Evolutionary conservation across 2,888 invertebrate species (phyloP), one percentile per base, ranked within the genome.

Genomic region (Leptinotarsa haldemani): DNA sequence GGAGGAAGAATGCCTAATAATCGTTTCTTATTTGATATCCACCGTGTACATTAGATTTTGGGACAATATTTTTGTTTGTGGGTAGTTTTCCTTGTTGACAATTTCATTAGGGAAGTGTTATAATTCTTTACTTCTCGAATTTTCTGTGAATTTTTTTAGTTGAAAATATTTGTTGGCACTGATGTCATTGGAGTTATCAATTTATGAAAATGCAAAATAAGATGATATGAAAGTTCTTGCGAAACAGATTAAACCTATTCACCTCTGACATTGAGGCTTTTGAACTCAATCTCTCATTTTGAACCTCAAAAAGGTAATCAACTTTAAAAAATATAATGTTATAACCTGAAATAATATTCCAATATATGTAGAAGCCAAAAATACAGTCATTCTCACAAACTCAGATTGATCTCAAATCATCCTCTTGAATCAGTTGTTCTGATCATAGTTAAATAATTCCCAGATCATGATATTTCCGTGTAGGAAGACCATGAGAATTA

Each of bases 1-100:
- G 20, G 50, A 22, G 61, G 61, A 61, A 61, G 20, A 61, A 63
- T 71, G 65, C 65, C 71, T 69, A 67, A 50, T 69, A 70, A 75
- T 64, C 63, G 58, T 65, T 58, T 71, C 64, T 66, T 65, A 56
- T 47, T 68, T 52, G 20, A 30, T n/a, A 40, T 61, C 40, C 16
- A 40, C 61, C 40, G 18, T 12, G 30, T 30, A 61, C 13, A 30
- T 15, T n/a, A 13, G 18, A 16, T 30, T 61, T 30, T n/a, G 40
- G 40, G 61, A n/a, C 61, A 16, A 12, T 25, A 61, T 61, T n/a
- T 61, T 61, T 20, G 22, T 22, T 56, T 40, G 16, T 61, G 25
- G 16, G 15, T 61, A 16, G 25, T 30, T 22, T 22, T 58, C 58
- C 58, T 53, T 53, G 18, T 50, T 50, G 50, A 50, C 50, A 7